Base-by-base conservation (phyloP, 2,797 vertebrate species). In the Notoglanidium macrostoma region DNA sequence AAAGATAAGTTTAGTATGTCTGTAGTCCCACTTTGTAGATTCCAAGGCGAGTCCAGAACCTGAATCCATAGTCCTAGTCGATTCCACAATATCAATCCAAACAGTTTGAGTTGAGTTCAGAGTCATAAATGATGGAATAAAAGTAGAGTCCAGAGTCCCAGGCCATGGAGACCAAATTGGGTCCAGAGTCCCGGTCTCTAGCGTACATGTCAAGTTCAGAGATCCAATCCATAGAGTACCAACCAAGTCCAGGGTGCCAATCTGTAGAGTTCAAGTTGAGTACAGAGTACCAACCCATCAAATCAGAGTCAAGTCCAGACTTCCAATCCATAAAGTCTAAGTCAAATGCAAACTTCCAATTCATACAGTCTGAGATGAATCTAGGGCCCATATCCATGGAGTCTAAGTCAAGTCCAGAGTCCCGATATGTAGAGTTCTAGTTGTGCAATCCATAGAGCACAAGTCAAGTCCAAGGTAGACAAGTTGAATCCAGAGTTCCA, bases 101-200 rank as follows among this genome's bases (percentile, higher is more conserved):
- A 1, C 0, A 68, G 1, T 19, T 3, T 1, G 1, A 26, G 19
- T 44, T 1, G 17, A 44, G 6, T 44, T 0, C 2, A 21, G 29
- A 3, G n/a, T 68, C 11, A 11, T 14, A 1, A 57, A 12, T 11
- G 0, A 67, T 61, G 21, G 12, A 65, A 0, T 29, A 3, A 6
- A 32, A 15, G 1, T 17, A 5, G 15, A 68, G 6, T 32, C 5
- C n/a, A 29, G 61, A n/a, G n/a, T 65, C 11, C 26, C 32, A 68
- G n/a, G 17, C 15, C 67, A 67, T 15, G 15, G 12, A 67, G 29
- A 15, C 3, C 4, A 0, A 67, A 1, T 5, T 1, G 14, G 32
- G 0, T 15, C 63, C 4, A 67, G 12, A 67, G 12, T 32, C n/a
- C 29, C n/a, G 5, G 32, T n/a, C 23, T 26, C 10, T 12, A 2